Base-by-base conservation (phyloP, 1,140 invertebrate species). In the Aradophagus sp. region DNA sequence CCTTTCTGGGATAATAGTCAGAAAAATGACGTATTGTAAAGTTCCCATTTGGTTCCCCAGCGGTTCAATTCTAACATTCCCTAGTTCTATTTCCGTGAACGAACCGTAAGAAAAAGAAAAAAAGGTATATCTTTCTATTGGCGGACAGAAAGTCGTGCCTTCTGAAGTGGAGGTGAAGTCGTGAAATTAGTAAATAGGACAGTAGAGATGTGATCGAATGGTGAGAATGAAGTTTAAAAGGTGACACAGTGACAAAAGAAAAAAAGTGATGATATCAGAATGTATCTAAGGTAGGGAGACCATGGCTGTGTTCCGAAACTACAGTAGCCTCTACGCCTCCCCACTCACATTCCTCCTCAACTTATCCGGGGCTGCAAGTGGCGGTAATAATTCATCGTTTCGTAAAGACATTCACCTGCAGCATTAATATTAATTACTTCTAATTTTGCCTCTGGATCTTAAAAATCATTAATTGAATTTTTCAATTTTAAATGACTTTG, bases 291-390 rank as follows among this genome's bases (percentile, higher is more conserved):
- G 86, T 86, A 89, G 84, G 86, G 87, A 89, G 86, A 89, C 88
- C 88, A 89, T 89, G 87, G 87, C 88, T 89, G 87, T 89, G 87
- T 88, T 88, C 87, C 88, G 80, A 88, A 89, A 88, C 87, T 88
- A 88, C 86, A 86, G 86, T 87, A 87, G 86, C 80, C 79, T 80
- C 78, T 83, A 86, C 77, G 82, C 84, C 81, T 85, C 80, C 81
- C 82, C 78, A 84, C 83, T 86, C 83, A 80, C 80, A 81, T 77
- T 83, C 79, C 76, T 83, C 72, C 78, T 81, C n/a, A n/a, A n/a
- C n/a, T n/a, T n/a, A n/a, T n/a, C n/a, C n/a, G n/a, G n/a, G n/a
- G n/a, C n/a, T n/a, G n/a, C n/a, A n/a, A n/a, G n/a, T n/a, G n/a
- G n/a, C n/a, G n/a, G n/a, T n/a, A n/a, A n/a, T n/a, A n/a, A n/a